Conservation (phyloP, 2,113 vertebrate genomes). For the Australoheros scitulus region DNA sequence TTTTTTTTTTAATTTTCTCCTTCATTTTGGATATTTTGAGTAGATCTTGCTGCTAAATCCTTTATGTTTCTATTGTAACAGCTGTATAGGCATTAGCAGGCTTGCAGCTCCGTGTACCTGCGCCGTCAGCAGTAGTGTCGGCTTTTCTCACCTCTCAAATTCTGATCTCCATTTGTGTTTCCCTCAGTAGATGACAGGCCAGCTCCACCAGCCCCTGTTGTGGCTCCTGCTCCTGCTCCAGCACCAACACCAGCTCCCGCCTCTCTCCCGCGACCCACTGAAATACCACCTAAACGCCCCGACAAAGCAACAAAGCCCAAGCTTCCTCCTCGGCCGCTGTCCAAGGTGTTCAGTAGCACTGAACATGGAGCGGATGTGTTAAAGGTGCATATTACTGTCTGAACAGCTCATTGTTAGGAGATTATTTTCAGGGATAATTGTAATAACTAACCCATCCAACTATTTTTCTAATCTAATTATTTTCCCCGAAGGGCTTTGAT, state of each 20-base stretch:
- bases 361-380: slow-evolving; percentile 74
- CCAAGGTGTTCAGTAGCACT: slow-evolving; percentile 75
- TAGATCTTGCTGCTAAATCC: background rate
- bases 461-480: background rate
- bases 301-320: slow-evolving; percentile 69
- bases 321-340: slow-evolving; percentile 68
- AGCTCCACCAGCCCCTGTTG: slow-evolving; percentile 9
- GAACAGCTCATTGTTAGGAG: background rate
- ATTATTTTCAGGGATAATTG: background rate
- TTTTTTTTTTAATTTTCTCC: background rate
- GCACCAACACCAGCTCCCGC: slow-evolving; percentile 32
- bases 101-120: background rate
- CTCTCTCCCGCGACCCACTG: slow-evolving; percentile 1
- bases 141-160: background rate
- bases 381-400: slow-evolving; percentile 36
- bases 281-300: slow-evolving; percentile 50
- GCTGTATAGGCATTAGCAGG: background rate
- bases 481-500: slow-evolving; percentile 73
- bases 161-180: background rate
- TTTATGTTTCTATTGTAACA: background rate
- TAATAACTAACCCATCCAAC: background rate
- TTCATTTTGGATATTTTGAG: background rate
- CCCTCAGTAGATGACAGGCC: slow-evolving; percentile 37
- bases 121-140: background rate
- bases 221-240: background rate